Conservation (phyloP, 2,888 invertebrate genomes). For the Oxycera nigricornis region DNA sequence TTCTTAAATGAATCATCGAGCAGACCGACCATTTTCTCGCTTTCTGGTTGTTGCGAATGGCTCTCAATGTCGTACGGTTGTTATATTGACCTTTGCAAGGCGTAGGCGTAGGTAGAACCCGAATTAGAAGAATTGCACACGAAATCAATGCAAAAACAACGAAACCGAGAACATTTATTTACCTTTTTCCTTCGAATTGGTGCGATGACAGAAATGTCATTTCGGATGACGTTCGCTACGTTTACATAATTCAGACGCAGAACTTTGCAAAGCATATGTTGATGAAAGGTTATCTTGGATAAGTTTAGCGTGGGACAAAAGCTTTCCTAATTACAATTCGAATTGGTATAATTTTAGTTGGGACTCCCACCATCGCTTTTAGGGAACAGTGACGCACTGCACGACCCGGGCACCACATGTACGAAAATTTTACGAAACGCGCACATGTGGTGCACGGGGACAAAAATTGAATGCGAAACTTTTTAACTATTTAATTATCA, state of each 20-base stretch:
- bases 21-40: slow-evolving; percentile 57
- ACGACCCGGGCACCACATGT: too few relatives aligned
- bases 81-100: background rate
- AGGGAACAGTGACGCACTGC: too few relatives aligned
- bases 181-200: background rate
- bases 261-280: too few relatives aligned
- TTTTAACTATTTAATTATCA: too few relatives aligned
- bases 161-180: slow-evolving; percentile 16
- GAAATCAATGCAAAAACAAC: background rate
- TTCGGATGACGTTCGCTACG: background rate
- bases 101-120: background rate
- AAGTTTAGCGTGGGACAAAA: too few relatives aligned
- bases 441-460: too few relatives aligned
- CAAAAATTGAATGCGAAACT: too few relatives aligned
- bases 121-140: background rate
- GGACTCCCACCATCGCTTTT: too few relatives aligned
- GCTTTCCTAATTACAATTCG: too few relatives aligned
- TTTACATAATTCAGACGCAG: background rate
- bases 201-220: slow-evolving; percentile 3
- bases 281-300: too few relatives aligned
- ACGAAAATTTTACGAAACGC: too few relatives aligned
- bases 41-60: background rate
- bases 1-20: slow-evolving; percentile 59
- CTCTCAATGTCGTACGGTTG: background rate
- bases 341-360: too few relatives aligned